Evolutionary conservation across 37 sponge, comb jelly and placozoan genomes (phyloP).

Genomic region (Diacarnus erythraeanus): DNA sequence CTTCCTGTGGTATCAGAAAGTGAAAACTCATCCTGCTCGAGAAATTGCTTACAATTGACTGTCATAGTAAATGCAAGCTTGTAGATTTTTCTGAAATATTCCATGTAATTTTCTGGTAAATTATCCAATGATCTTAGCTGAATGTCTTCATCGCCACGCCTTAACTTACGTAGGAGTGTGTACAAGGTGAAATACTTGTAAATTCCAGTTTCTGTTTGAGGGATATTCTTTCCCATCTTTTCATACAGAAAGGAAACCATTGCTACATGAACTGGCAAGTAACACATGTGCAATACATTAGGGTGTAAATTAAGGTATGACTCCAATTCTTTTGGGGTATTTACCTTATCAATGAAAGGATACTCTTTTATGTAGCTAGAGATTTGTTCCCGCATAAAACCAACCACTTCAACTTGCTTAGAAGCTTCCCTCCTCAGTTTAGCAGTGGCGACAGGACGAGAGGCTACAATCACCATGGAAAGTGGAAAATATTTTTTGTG

Average conservation of each 20-base stretch:
- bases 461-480: constrained; percentile 5
- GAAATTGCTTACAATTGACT: neutral
- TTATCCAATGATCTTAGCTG: neutral
- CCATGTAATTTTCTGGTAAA: neutral
- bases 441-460: constrained; percentile 14
- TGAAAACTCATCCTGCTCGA: neutral
- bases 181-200: constrained; percentile 23
- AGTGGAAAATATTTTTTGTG: neutral
- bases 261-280: constrained; percentile 7
- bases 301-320: neutral
- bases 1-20: neutral
- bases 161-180: constrained; percentile 9
- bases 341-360: neutral
- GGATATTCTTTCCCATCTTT: neutral
- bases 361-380: neutral
- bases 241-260: constrained; percentile 7
- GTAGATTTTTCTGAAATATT: constrained; percentile 11
- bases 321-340: neutral
- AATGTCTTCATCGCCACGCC: neutral
- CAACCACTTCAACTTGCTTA: constrained; percentile 6
- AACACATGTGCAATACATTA: constrained; percentile 20
- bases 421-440: neutral
- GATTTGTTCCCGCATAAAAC: neutral
- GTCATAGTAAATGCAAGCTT: constrained; percentile 23
- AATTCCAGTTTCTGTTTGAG: constrained; percentile 49